A percentile compares a stretch with the other conserved stretches of the same genome.
These are phyloP conservation scores for Cataglyphis albicans DNA, from an alignment of 2,888 invertebrate genomes.

Conservation along the genomic window DNA sequence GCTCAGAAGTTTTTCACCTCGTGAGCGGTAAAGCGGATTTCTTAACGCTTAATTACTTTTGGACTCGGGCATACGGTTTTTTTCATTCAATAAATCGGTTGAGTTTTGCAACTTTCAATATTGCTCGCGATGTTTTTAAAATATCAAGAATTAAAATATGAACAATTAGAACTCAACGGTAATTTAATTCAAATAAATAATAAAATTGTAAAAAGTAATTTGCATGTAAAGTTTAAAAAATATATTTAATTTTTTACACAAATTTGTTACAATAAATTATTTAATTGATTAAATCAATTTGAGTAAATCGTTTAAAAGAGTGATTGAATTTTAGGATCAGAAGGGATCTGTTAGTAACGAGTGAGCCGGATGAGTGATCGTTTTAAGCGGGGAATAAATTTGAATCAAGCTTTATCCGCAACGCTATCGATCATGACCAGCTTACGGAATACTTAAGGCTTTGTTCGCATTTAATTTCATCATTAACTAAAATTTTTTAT, in stretches of 20 bases:
- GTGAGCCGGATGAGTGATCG: constrained; percentile 39
- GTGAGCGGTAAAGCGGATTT: constrained; percentile 42
- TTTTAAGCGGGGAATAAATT: constrained; percentile 46
- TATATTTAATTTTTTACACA: neutral
- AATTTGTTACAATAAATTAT: constrained; percentile 19
- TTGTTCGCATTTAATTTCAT: constrained; percentile 44
- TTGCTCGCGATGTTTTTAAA: neutral
- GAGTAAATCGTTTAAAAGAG: constrained; percentile 32
- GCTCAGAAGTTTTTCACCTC: constrained; percentile 43
- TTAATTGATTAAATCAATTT: constrained; percentile 29
- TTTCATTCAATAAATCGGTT: constrained; percentile 35
- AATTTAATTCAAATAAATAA: neutral
- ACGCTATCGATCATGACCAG: constrained; percentile 45
- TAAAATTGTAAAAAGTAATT: neutral
- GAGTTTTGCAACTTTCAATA: neutral
- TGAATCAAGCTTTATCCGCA: constrained; percentile 52
- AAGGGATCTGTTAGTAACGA: constrained; percentile 38
- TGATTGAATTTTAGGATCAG: constrained; percentile 44
- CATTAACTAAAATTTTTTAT: constrained; percentile 24
- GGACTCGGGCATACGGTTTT: constrained; percentile 48
- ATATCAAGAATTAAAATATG: neutral
- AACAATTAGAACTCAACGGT: neutral
- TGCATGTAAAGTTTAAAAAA: neutral
- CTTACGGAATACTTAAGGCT: constrained; percentile 42
- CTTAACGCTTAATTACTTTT: constrained; percentile 59